phyloP scores from a whole-genome alignment of 2,888 invertebrate genomes.

The Bedellia somnulentella region DNA sequence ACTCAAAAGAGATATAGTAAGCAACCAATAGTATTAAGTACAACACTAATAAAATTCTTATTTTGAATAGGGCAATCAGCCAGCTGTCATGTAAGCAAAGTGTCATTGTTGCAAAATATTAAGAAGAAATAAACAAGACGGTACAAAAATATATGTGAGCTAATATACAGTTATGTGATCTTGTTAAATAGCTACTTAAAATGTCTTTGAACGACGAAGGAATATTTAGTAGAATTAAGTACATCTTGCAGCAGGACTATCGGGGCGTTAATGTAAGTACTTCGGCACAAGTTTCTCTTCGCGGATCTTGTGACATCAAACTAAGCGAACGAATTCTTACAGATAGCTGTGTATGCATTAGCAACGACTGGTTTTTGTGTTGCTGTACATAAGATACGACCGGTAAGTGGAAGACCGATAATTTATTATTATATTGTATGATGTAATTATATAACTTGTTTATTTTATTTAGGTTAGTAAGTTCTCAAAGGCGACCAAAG shows the following conservation, averaged over 20 bases:
- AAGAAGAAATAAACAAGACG: too few species aligned
- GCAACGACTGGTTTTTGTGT: constrained; percentile 56
- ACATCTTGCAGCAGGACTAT: constrained; percentile 41
- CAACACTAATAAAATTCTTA: too few species aligned
- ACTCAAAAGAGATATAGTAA: too few species aligned
- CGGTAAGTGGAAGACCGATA: constrained; percentile 36
- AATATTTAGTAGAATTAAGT: constrained; percentile 26
- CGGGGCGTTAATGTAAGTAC: constrained; percentile 47
- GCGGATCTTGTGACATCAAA: neutral
- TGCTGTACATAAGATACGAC: constrained; percentile 62
- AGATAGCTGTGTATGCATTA: constrained; percentile 63
- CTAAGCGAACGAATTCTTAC: constrained; percentile 20
- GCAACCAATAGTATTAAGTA: too few species aligned
- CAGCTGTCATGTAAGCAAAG: too few species aligned
- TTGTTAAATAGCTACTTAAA: constrained; percentile 15
- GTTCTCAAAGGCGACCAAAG: constrained; percentile 59
- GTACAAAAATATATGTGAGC: constrained; percentile 42
- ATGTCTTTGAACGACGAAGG: constrained; percentile 35
- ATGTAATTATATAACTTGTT: constrained; percentile 8
- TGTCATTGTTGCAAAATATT: too few species aligned
- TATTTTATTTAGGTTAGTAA: constrained; percentile 56
- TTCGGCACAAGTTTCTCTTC: too few species aligned
- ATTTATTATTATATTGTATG: constrained; percentile 1
- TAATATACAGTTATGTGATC: too few species aligned
- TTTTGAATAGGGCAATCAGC: too few species aligned